These are phyloP conservation scores for Botia kubotai DNA, from an alignment of 2,797 vertebrate species.

Conservation along the genomic window DNA sequence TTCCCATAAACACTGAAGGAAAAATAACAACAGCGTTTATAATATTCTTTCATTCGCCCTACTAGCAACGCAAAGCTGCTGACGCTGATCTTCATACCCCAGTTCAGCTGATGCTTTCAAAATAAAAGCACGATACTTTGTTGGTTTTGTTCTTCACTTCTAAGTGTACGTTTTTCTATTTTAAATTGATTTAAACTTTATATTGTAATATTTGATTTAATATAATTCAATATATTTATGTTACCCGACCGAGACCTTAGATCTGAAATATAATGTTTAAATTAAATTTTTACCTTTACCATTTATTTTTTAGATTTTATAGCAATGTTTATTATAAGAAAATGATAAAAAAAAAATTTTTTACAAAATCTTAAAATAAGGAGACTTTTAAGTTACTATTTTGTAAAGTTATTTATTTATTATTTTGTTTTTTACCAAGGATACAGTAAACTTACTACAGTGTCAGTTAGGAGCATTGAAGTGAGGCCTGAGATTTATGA, in stretches of 20 bases:
- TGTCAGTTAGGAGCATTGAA: no score
- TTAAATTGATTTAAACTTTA: background rate
- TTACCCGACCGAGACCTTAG: no score
- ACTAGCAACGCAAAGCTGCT: background rate
- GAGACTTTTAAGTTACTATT: no score
- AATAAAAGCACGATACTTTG: constrained; percentile 19
- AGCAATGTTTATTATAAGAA: background rate
- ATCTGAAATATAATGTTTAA: no score
- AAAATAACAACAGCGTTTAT: background rate
- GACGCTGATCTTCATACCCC: background rate
- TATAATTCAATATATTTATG: no score
- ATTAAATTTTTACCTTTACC: no score
- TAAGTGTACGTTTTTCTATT: background rate
- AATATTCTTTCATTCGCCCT: constrained; percentile 4
- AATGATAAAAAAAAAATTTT: background rate
- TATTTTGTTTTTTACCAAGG: background rate
- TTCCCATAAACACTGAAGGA: background rate
- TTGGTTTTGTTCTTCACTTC: background rate
- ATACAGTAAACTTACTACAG: no score
- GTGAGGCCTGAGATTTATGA: no score
- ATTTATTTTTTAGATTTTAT: background rate
- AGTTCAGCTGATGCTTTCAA: background rate
- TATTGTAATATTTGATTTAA: no score
- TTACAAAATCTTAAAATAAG: no score
- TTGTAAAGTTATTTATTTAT: background rate